These are phyloP conservation scores for Apoderus coryli DNA, from an alignment of 2,888 invertebrate genomes.

Conservation along the genomic window DNA sequence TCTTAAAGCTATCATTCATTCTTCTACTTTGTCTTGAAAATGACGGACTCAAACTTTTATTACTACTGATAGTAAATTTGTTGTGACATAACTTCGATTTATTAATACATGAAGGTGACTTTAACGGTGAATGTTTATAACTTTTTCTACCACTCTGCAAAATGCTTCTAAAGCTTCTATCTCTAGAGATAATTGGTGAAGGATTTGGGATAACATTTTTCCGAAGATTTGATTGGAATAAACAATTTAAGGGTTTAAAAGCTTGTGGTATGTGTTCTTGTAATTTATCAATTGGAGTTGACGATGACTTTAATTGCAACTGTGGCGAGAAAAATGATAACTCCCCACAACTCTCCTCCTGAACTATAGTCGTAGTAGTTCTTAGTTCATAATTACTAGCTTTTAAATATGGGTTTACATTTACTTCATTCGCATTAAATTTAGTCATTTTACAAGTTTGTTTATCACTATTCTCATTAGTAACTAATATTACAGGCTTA, in stretches of 20 bases:
- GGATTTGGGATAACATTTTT: too few species aligned
- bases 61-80: too few species aligned
- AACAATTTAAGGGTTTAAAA: too few species aligned
- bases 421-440: conserved; percentile 12
- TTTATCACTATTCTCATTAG: not conserved
- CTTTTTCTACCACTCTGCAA: too few species aligned
- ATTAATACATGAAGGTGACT: not conserved
- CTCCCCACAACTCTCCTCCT: conserved; percentile 20
- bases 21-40: not conserved
- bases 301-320: conserved; percentile 21
- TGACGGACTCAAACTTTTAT: conserved; percentile 1
- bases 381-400: conserved; percentile 14
- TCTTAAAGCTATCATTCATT: conserved; percentile 7
- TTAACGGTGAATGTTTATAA: not conserved
- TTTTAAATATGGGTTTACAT: conserved; percentile 19
- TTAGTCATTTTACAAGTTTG: conserved; percentile 4
- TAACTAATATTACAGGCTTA: conserved; percentile 14
- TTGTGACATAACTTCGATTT: not conserved
- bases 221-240: too few species aligned
- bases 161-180: too few species aligned
- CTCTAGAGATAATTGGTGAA: too few species aligned
- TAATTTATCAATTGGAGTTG: conserved; percentile 23
- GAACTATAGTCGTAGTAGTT: too few species aligned
- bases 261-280: not conserved
- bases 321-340: conserved; percentile 24